Conservation (phyloP, 2,113 vertebrate genomes). For the Saiga tatarica region DNA sequence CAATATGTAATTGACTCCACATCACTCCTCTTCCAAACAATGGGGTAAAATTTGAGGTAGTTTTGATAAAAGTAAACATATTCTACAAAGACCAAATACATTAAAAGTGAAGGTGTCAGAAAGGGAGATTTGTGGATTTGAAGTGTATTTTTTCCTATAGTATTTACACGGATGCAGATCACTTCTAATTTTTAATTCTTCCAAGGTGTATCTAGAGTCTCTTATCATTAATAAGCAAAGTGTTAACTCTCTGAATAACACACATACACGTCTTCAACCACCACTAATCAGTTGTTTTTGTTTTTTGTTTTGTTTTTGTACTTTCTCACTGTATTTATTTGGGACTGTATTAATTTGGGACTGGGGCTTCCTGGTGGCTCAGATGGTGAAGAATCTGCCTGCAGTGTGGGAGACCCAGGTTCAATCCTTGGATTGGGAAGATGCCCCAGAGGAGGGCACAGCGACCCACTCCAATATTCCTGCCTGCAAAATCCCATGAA, state of each 20-base stretch:
- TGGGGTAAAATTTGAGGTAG: neutral
- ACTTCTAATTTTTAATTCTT: neutral
- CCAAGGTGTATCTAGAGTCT: neutral
- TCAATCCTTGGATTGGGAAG: neutral
- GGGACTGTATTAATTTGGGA: neutral
- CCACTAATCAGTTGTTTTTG: neutral
- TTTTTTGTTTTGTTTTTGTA: neutral
- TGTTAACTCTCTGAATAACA: neutral
- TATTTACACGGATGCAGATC: neutral
- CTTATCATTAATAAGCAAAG: neutral
- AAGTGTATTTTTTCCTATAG: neutral
- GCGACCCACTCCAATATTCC: neutral
- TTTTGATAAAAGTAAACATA: neutral
- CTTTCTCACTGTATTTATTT: neutral
- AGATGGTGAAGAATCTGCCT: neutral
- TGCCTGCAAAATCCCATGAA: neutral
- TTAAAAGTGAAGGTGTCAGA: neutral
- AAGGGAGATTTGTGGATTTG: neutral
- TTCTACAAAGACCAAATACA: neutral
- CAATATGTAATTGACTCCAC: neutral
- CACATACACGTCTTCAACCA: accelerated
- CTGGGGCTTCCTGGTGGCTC: neutral
- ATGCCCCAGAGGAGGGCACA: neutral
- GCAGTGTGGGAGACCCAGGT: neutral
- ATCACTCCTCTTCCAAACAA: neutral